Evolutionary conservation across 1,140 invertebrate species (phyloP).

Genomic region (Eriocheir sinensis): DNA sequence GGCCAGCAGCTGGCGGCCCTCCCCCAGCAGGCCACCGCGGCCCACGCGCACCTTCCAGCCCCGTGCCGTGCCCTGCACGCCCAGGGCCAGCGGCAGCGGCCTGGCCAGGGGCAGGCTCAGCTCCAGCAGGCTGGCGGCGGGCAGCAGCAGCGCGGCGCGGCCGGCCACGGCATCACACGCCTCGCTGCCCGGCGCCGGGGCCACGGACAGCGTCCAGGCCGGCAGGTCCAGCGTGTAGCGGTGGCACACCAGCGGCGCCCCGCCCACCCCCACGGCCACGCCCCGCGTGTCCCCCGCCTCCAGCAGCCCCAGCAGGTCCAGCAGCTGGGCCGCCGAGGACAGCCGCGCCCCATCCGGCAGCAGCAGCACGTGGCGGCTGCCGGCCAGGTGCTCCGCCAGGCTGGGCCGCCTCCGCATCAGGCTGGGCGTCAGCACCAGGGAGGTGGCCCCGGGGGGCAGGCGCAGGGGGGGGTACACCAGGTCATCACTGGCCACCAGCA

Average conservation of each 20-base stretch:
- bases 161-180: conserved; percentile 87
- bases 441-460: conserved; percentile 84
- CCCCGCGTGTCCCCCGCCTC: conserved; percentile 82
- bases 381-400: conserved; percentile 86
- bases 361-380: conserved; percentile 90
- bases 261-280: conserved; percentile 81
- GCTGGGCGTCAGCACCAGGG: conserved; percentile 79
- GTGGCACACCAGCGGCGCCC: conserved; percentile 83
- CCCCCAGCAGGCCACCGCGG: conserved; percentile 83
- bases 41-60: conserved; percentile 85
- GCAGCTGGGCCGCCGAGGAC: conserved; percentile 85
- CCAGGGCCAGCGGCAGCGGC: conserved; percentile 89
- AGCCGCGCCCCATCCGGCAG: conserved; percentile 91
- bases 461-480: conserved; percentile 91
- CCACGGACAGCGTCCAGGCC: conserved; percentile 85
- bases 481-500: conserved; percentile 89
- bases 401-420: conserved; percentile 80
- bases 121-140: conserved; percentile 85
- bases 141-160: conserved; percentile 89
- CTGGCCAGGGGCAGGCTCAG: conserved; percentile 89
- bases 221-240: conserved; percentile 85
- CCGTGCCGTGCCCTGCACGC: conserved; percentile 89
- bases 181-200: conserved; percentile 81
- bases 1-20: conserved; percentile 85
- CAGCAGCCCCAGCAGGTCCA: conserved; percentile 84